Conservation (phyloP, 30 jellyfish, hydroid and myxozoan genomes). For the Rhopilema esculentum region DNA sequence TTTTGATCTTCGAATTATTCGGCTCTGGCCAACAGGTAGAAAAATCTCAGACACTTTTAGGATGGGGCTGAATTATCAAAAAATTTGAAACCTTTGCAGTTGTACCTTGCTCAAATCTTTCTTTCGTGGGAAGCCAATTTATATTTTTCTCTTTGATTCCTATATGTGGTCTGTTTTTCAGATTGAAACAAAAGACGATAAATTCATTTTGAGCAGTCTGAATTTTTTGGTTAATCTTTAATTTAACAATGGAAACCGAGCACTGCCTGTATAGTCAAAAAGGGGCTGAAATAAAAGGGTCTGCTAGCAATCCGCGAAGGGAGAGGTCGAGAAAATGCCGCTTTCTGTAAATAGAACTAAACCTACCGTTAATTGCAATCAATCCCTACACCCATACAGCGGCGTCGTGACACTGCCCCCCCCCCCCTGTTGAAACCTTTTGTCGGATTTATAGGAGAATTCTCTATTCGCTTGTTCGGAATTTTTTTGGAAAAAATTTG, state of each 20-base stretch:
- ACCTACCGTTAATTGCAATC: no score
- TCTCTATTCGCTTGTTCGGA: no score
- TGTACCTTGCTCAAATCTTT: constrained; percentile 25
- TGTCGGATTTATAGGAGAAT: no score
- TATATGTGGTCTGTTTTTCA: constrained; percentile 30
- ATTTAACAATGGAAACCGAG: constrained; percentile 33
- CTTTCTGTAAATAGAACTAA: no score
- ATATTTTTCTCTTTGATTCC: constrained; percentile 43
- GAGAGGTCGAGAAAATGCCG: no score
- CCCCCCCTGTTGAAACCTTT: no score
- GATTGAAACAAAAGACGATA: background rate
- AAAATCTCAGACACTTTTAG: constrained; percentile 18
- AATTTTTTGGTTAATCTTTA: constrained; percentile 12
- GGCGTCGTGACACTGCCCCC: no score
- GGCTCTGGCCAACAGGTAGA: constrained; percentile 8
- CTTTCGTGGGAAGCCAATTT: constrained; percentile 36
- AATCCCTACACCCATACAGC: no score
- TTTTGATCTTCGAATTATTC: constrained; percentile 24
- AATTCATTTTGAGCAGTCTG: constrained; percentile 44
- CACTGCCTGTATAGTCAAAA: constrained; percentile 23
- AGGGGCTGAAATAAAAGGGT: constrained; percentile 36
- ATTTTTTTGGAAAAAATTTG: no score
- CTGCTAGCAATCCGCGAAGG: no score
- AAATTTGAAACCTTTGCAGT: constrained; percentile 19
- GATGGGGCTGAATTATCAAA: no score